A percentile compares a stretch with the other conserved stretches of the same genome.
phyloP scores from a whole-genome alignment of 2,113 vertebrate species.

The Zosterops borbonicus region DNA sequence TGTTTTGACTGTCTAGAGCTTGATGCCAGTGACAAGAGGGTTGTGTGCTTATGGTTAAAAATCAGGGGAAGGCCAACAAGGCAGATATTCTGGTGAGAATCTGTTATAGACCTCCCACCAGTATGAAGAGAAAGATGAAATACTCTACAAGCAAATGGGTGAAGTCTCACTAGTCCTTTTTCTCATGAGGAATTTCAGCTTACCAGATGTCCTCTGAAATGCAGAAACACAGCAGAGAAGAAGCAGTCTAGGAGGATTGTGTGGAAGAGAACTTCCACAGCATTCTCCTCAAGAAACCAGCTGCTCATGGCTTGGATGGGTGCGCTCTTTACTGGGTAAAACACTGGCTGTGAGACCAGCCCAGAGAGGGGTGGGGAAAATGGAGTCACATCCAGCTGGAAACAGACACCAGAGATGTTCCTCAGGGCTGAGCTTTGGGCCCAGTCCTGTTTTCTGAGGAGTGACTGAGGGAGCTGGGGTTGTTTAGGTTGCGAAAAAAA shows the following conservation, averaged over 20 bases:
- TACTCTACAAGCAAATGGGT: neutral
- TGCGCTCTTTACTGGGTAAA: neutral
- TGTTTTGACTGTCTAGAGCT: neutral
- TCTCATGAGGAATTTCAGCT: neutral
- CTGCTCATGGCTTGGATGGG: neutral
- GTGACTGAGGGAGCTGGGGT: neutral
- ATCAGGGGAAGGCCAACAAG: neutral
- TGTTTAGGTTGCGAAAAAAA: neutral
- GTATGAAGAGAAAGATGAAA: neutral
- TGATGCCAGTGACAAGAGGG: neutral
- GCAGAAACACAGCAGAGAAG: neutral
- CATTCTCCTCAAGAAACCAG: fast-evolving
- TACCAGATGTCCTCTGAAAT: neutral
- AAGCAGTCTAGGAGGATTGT: neutral
- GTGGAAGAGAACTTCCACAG: neutral
- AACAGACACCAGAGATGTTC: fast-evolving
- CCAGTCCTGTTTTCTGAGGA: neutral
- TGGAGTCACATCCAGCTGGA: neutral
- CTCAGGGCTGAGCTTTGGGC: neutral
- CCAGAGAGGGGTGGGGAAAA: neutral
- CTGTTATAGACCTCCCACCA: neutral
- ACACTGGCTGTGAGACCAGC: fast-evolving
- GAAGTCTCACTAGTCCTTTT: neutral
- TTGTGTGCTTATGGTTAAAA: neutral
- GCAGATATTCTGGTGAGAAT: neutral